A percentile compares a stretch with the other conserved stretches of the same genome.
These are phyloP conservation scores for Eurystomus gularis DNA, from an alignment of 2,113 vertebrate genomes.

Conservation along the genomic window DNA sequence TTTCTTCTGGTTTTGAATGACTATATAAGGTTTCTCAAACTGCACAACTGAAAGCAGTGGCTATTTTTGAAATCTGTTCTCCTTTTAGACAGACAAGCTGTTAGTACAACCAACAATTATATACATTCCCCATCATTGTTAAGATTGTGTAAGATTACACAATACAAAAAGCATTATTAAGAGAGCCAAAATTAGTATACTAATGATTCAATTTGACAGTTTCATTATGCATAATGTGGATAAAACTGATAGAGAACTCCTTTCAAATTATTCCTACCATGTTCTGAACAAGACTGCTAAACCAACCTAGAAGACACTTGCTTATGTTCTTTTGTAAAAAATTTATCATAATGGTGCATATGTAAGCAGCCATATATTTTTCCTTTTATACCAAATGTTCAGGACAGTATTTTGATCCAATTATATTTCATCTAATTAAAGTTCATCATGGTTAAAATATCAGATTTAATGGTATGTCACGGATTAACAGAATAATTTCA, in stretches of 20 bases:
- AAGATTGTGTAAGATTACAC: slow-evolving; percentile 19
- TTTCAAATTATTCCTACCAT: slow-evolving; percentile 20
- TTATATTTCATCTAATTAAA: slow-evolving; percentile 54
- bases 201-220: slow-evolving; percentile 47
- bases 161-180: slow-evolving; percentile 29
- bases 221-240: slow-evolving; percentile 4
- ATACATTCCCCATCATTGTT: background rate
- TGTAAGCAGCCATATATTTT: background rate
- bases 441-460: slow-evolving; percentile 43
- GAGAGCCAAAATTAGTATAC: slow-evolving; percentile 42
- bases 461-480: slow-evolving; percentile 32
- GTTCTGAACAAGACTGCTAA: background rate
- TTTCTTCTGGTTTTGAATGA: background rate
- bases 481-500: slow-evolving; percentile 50
- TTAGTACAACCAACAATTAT: slow-evolving; percentile 45
- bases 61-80: slow-evolving; percentile 42
- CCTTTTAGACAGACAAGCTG: background rate
- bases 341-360: background rate
- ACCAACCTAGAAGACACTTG: background rate
- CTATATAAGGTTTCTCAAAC: background rate
- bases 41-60: background rate
- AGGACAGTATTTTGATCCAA: slow-evolving; percentile 45
- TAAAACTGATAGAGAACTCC: slow-evolving; percentile 17
- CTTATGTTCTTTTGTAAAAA: background rate
- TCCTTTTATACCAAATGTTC: slow-evolving; percentile 5